Evolutionary conservation across 64 coral and sea anemone species (phyloP), one percentile per base, ranked within the genome.

Genomic region (Hydrozoanthus tunicans): DNA sequence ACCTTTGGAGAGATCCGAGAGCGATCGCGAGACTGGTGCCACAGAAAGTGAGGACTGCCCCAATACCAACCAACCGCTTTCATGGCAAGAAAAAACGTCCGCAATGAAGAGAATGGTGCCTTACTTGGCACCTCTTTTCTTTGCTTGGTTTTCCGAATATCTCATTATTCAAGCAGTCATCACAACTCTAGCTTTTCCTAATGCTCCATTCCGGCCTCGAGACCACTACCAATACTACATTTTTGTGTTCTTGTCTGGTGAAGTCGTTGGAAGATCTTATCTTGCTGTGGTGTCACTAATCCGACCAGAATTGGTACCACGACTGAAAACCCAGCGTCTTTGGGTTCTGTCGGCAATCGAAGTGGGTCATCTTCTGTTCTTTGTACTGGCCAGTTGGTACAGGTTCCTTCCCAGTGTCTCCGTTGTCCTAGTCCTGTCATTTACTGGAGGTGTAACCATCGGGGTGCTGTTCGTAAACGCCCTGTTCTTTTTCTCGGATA

Each of bases 181-280:
- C 60, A 96, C 95, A 9, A 96, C 95, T 6, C 79, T 94, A 58
- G 92, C 95, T 11, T 96, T 94, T 32, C 92, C 95, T 1, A 96
- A 94, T 70, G 93, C 95, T 3, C 88, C 95, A 7, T 96, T 96
- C 54, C 80, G 92, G 27, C 95, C 95, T 14, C 75, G 95, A 61
- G 95, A 96, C 81, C 95, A 96, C 23, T 96, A 96, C 57, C 95
- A 96, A 64, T 96, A 96, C 14, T 96, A 96, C 24, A 89, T 96
- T 17, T 94, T 91, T 51, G 62, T 92, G 58, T 94, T 96, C 17
- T 17, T 96, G 51, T 57, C 91, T 32, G 95, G 95, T 17, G 95
- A 96, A 79, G 90, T 96, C 9, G 57, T 92, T n/a, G 95, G 95
- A 57, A 86, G 95, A 73, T 96, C 95, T 51, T 94, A 96, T 59